These are phyloP conservation scores for Tachuris rubrigastra DNA, from an alignment of 2,113 vertebrate species.

Conservation along the genomic window DNA sequence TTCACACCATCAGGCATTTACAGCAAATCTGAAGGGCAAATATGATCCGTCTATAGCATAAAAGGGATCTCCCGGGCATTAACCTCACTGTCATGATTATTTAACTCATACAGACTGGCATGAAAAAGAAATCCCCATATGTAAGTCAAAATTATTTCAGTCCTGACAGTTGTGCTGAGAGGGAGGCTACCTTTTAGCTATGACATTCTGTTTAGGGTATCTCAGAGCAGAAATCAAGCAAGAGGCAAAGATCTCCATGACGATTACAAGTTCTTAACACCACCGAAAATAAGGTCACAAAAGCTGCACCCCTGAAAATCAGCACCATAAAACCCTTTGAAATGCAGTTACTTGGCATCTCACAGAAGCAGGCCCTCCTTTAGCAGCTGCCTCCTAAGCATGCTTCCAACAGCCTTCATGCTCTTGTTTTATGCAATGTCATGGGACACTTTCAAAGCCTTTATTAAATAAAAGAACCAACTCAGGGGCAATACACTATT, in stretches of 20 bases:
- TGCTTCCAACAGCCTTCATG: fast-evolving
- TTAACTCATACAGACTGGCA: neutral
- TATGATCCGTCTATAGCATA: neutral
- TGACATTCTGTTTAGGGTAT: neutral
- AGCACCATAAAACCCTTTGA: neutral
- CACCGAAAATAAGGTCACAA: neutral
- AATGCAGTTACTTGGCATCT: neutral
- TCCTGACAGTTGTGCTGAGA: neutral
- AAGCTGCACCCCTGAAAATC: neutral
- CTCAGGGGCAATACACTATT: neutral
- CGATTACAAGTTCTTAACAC: fast-evolving
- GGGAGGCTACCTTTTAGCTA: neutral
- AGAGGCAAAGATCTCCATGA: neutral
- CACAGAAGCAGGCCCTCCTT: neutral
- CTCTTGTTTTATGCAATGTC: neutral
- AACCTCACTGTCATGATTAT: neutral
- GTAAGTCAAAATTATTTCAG: neutral
- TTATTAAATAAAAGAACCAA: neutral
- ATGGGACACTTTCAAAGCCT: neutral
- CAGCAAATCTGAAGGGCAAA: neutral
- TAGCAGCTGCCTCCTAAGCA: neutral
- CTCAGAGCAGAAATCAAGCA: neutral
- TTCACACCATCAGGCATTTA: neutral
- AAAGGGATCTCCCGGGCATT: neutral
- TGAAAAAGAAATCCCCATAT: neutral